Percentiles rank a stretch among this genome's conserved stretches.
Evolutionary conservation across 2,888 invertebrate species (phyloP).

Genomic region (Mesorhabditis belari): DNA sequence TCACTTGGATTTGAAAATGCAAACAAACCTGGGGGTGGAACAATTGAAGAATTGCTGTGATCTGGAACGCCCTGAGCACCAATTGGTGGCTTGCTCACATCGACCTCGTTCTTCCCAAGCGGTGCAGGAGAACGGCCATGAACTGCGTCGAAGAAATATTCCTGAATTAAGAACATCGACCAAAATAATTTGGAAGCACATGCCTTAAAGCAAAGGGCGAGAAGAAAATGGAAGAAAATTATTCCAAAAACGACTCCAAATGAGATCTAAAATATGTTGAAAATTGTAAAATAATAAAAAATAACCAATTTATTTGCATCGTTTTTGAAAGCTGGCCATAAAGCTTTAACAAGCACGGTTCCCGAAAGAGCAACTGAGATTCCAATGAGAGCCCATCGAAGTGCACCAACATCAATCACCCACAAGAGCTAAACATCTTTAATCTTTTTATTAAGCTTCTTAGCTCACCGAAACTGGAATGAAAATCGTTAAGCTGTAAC

Average conservation of each 20-base stretch:
- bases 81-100: no score
- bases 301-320: constrained; percentile 56
- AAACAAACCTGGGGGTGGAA: no score
- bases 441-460: background rate
- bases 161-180: constrained; percentile 15
- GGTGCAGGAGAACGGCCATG: constrained; percentile 6
- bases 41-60: no score
- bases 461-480: constrained; percentile 73
- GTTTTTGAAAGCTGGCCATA: constrained; percentile 68
- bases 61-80: no score
- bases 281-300: background rate
- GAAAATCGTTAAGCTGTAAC: constrained; percentile 87
- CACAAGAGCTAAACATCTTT: constrained; percentile 65
- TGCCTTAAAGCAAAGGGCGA: constrained; percentile 79
- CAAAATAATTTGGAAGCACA: background rate
- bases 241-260: constrained; percentile 66
- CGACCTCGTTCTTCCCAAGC: no score
- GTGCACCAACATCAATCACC: constrained; percentile 70
- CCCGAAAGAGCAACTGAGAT: constrained; percentile 78
- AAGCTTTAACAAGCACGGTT: constrained; percentile 72
- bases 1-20: no score
- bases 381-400: constrained; percentile 81
- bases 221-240: constrained; percentile 69
- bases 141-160: constrained; percentile 40
- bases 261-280: constrained; percentile 58